A percentile compares a stretch with the other conserved stretches of the same genome.
Conservation (phyloP, 2,888 invertebrate genomes). For the Euphydryas editha region DNA sequence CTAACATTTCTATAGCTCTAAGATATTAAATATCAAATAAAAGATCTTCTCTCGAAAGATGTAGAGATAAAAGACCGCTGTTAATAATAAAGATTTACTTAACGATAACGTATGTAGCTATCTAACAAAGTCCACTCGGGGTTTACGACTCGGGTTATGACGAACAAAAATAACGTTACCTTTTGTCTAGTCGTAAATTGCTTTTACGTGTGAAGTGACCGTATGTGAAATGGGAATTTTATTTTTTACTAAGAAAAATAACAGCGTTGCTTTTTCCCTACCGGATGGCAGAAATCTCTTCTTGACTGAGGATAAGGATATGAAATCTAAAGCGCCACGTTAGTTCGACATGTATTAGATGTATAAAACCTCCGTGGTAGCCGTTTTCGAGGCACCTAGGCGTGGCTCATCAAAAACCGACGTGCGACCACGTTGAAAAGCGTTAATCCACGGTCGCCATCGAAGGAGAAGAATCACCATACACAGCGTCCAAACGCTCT, state of each 20-base stretch:
- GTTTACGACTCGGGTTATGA: conserved; percentile 39
- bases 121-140: conserved; percentile 25
- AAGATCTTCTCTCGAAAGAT: neutral
- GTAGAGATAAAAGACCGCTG: conserved; percentile 1
- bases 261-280: neutral
- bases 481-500: too few relatives aligned
- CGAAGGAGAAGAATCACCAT: too few relatives aligned
- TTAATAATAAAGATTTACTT: conserved; percentile 12
- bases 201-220: conserved; percentile 14
- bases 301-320: too few relatives aligned
- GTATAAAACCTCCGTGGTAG: too few relatives aligned
- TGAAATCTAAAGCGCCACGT: too few relatives aligned
- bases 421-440: too few relatives aligned
- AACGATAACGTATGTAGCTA: conserved; percentile 31
- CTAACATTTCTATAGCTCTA: neutral
- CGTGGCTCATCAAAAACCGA: too few relatives aligned
- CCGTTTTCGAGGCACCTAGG: too few relatives aligned
- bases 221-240: neutral
- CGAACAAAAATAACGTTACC: conserved; percentile 28
- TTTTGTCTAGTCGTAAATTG: conserved; percentile 15
- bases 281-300: too few relatives aligned
- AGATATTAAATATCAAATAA: neutral
- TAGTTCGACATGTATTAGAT: too few relatives aligned
- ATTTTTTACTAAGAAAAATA: neutral
- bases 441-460: too few relatives aligned